Evolutionary conservation across 2,113 vertebrate genomes (phyloP).

Genomic region (Elephantulus edwardii): DNA sequence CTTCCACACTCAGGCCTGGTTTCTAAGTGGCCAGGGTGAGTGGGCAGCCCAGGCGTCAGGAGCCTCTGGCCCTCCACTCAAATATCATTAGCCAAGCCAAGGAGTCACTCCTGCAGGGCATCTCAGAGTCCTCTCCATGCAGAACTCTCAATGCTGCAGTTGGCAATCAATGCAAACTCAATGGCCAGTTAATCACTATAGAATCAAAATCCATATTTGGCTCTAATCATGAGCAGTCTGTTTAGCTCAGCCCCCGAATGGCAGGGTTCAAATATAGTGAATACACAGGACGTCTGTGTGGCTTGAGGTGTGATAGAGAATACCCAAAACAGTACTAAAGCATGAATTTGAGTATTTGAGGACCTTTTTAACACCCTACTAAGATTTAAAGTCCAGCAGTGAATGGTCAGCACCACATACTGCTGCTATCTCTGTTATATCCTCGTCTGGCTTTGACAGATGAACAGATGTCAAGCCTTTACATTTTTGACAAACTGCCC

Average conservation of each 20-base stretch:
- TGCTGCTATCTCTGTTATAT: background rate
- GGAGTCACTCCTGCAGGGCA: background rate
- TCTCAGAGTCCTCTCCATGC: background rate
- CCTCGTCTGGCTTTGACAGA: background rate
- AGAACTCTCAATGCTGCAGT: background rate
- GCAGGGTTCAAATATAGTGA: background rate
- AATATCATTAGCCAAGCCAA: background rate
- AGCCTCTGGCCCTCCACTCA: background rate
- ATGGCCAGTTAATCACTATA: conserved; percentile 78
- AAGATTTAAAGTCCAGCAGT: background rate
- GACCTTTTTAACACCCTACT: background rate
- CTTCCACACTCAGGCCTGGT: background rate
- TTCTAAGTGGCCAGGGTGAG: background rate
- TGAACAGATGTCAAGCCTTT: background rate
- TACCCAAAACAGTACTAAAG: background rate
- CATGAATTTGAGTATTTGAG: background rate
- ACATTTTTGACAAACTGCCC: background rate
- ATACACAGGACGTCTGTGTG: background rate
- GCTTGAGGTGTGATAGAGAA: background rate
- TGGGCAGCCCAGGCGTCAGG: background rate
- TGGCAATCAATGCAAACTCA: conserved; percentile 67
- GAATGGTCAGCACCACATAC: background rate
- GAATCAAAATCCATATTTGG: conserved; percentile 79
- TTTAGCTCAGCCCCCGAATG: background rate
- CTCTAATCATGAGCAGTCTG: conserved; percentile 65